Evolutionary conservation across 2,113 vertebrate species (phyloP).

Genomic region (Elgaria multicarinata): DNA sequence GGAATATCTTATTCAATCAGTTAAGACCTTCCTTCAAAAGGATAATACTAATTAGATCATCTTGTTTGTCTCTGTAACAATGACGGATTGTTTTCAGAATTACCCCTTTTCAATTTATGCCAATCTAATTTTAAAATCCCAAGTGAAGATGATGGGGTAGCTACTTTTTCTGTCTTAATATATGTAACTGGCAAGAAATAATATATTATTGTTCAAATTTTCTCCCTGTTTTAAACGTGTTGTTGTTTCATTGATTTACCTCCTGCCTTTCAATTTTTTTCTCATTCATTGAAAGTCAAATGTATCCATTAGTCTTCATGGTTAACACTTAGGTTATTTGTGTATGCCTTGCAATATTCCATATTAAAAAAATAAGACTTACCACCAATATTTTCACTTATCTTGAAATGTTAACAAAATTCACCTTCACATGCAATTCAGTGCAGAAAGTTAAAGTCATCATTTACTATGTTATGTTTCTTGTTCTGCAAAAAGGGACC

Average conservation of each 20-base stretch:
- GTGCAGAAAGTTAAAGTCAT: conserved; percentile 7
- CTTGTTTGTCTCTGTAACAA: neutral
- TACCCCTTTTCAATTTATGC: neutral
- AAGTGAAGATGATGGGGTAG: neutral
- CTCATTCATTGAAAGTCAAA: neutral
- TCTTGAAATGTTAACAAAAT: neutral
- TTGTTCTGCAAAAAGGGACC: neutral
- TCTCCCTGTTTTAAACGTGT: neutral
- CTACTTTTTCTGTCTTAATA: neutral
- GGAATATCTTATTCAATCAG: neutral
- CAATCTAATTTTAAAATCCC: neutral
- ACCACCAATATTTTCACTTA: neutral
- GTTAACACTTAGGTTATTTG: neutral
- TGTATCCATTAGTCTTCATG: neutral
- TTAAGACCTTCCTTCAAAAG: neutral
- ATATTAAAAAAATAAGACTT: neutral
- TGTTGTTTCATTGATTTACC: neutral
- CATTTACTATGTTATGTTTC: neutral
- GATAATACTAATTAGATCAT: neutral
- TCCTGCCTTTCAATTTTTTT: neutral
- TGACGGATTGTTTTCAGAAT: neutral
- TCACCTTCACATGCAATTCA: conserved; percentile 6
- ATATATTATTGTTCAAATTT: neutral
- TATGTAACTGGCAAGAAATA: neutral
- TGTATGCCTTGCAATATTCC: neutral